A percentile compares a stretch with the other conserved stretches of the same genome.
Evolutionary conservation across 2,888 invertebrate genomes (phyloP).

Genomic region (Harpalus rubripes): DNA sequence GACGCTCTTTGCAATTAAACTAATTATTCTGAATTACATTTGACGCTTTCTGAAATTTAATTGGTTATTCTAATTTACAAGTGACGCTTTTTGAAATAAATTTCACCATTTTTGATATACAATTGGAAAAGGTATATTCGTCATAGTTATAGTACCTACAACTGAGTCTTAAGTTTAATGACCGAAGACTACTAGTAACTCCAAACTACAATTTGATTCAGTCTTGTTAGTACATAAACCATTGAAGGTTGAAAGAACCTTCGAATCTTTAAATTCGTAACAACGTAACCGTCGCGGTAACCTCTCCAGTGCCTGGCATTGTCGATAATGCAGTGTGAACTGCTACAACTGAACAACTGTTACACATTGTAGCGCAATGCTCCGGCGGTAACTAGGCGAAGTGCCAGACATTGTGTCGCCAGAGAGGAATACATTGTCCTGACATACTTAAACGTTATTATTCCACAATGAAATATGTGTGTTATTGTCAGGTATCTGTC

Average conservation of each 20-base stretch:
- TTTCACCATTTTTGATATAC: too few species aligned
- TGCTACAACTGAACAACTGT: constrained; percentile 58
- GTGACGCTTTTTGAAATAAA: too few species aligned
- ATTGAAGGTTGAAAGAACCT: background rate
- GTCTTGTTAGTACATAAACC: background rate
- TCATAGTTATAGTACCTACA: too few species aligned
- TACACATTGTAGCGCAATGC: constrained; percentile 41
- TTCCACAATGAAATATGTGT: constrained; percentile 55
- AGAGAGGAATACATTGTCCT: constrained; percentile 1
- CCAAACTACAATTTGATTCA: constrained; percentile 14
- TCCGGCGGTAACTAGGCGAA: constrained; percentile 38
- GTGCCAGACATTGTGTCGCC: constrained; percentile 45
- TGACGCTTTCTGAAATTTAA: too few species aligned
- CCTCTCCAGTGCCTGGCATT: constrained; percentile 31
- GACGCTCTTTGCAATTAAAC: too few species aligned
- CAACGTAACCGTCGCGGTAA: constrained; percentile 21
- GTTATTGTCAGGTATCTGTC: constrained; percentile 57
- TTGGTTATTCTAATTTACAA: too few species aligned
- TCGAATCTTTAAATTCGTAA: background rate
- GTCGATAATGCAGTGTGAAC: constrained; percentile 55
- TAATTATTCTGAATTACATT: too few species aligned
- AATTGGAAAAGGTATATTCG: too few species aligned
- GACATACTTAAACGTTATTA: constrained; percentile 57
- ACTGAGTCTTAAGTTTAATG: too few species aligned
- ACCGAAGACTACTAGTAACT: background rate